Conservation (phyloP, 2,888 invertebrate species). For the Gymnosoma rotundatum region DNA sequence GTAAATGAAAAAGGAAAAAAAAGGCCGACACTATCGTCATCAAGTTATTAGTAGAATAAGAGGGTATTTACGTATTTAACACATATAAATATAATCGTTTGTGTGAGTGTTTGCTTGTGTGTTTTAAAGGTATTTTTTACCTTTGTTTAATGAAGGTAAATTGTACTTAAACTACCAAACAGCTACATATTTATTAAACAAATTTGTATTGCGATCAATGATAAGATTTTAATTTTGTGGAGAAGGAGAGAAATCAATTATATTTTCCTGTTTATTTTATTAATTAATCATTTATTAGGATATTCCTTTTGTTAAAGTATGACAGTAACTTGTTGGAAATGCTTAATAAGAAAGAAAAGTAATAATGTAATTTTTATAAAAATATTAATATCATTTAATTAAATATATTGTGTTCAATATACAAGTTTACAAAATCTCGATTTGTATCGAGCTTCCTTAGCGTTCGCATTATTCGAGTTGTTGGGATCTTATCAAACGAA, state of each 20-base stretch:
- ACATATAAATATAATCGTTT: background rate
- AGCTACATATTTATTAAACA: constrained; percentile 9
- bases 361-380: too few species aligned
- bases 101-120: background rate
- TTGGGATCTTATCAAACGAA: too few species aligned
- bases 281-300: constrained; percentile 1
- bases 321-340: background rate
- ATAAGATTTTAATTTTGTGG: constrained; percentile 4
- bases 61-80: background rate
- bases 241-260: constrained; percentile 17
- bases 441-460: too few species aligned
- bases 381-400: too few species aligned
- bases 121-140: constrained; percentile 1
- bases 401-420: too few species aligned
- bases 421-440: too few species aligned
- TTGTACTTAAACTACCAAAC: background rate
- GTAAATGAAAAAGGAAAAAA: background rate
- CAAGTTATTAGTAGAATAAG: background rate
- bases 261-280: background rate
- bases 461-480: too few species aligned
- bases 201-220: constrained; percentile 9
- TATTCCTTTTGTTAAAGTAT: background rate
- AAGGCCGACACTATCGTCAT: background rate
- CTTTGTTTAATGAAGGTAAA: background rate
- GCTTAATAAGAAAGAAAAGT: too few species aligned